Evolutionary conservation across 2,888 invertebrate genomes (phyloP).

Genomic region (Drosophila nr. medialis): DNA sequence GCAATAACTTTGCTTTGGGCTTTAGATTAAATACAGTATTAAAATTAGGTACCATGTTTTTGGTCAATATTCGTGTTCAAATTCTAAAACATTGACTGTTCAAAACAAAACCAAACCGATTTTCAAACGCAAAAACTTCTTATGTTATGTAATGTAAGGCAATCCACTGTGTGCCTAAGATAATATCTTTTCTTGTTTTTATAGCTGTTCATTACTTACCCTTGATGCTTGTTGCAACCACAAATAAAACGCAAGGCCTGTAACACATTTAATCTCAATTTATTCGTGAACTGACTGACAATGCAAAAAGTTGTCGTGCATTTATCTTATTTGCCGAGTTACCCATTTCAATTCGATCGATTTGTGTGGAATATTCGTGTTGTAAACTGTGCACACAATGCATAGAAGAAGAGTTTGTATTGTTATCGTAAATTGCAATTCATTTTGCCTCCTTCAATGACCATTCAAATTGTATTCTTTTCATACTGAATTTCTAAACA

Average conservation of each 20-base stretch:
- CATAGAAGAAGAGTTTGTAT: constrained; percentile 19
- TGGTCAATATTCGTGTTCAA: neutral
- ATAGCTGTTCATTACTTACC: neutral
- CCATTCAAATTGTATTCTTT: constrained; percentile 19
- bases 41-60: neutral
- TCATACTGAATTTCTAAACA: constrained; percentile 51
- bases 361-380: constrained; percentile 37
- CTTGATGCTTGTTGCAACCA: neutral
- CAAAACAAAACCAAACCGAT: neutral
- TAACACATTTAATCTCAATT: constrained; percentile 59
- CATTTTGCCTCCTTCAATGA: constrained; percentile 25
- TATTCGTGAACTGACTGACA: constrained; percentile 59
- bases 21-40: neutral
- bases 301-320: constrained; percentile 60
- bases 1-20: neutral
- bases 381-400: constrained; percentile 52
- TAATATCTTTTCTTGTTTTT: neutral
- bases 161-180: neutral
- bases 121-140: neutral
- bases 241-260: constrained; percentile 14
- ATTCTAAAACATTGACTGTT: too few species aligned
- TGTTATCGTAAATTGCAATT: constrained; percentile 50
- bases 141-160: too few species aligned
- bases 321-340: constrained; percentile 45
- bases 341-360: constrained; percentile 55